Base-by-base conservation (phyloP, 2,888 invertebrate species). In the Willowsia nigromaculata region DNA sequence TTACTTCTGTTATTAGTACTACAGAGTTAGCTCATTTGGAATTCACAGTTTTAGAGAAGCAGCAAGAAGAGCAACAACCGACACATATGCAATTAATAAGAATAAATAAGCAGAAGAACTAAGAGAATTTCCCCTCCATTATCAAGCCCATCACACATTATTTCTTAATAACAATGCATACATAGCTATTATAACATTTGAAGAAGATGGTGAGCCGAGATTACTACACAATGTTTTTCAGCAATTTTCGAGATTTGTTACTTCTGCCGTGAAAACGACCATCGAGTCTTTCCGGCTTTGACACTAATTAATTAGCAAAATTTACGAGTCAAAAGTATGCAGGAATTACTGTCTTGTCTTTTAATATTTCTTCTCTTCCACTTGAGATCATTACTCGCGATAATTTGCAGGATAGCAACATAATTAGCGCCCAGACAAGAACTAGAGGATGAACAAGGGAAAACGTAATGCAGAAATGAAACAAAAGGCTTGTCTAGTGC, bases 221-320 rank as follows among this genome's bases (percentile, higher is more conserved):
- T n/a, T n/a, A n/a, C n/a, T n/a, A n/a, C n/a, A 59, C 9, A 59
- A 59, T 7, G 11, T 11, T 59, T 25, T 13, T 6, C 6, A 68
- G 40, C 15, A 68, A 40, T 68, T 68, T 76, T 56, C 37, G 33
- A 76, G 82, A 40, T 53, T 43, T 65, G 82, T 56, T 65, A 40
- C 68, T 68, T 68, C 18, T 68, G 53, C 71, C 37, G 56, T 74
- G 74, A 84, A 84, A 71, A 37, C 43, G 59, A 81, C 40, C 27
- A 25, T 22, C 22, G 47, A 68, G 47, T 40, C 50, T 65, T 68
- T 83, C 53, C 62, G 25, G 47, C 83, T 78, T 62, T 78, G 80
- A 78, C 80, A 80, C 65, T 86, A 80, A 86, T 85, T 85, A 85
- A 85, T 86, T 86, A 62, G 40, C 15, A 80, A 80, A 78, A 86